Base-by-base conservation (phyloP, 2,888 invertebrate genomes). In the Abscondita cerata region DNA sequence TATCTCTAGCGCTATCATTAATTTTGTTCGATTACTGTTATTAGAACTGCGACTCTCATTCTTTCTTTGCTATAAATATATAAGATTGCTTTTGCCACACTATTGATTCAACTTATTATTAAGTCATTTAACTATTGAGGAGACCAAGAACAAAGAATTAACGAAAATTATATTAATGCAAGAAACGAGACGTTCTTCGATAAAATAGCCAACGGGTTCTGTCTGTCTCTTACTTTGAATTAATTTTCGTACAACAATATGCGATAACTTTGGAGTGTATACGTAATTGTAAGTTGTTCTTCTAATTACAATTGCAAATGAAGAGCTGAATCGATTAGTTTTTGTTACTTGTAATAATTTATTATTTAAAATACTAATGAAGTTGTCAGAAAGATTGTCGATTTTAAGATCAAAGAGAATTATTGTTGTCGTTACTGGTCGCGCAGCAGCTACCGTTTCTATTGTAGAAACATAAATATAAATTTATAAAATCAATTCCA, bases 401-500 rank as follows among this genome's bases (percentile, higher is more conserved):
- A n/a, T 33, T 34, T 16, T 6, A n/a, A 47, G 47, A 48, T 55
- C 55, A 55, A 55, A 55, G 38, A 12, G 48, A 55, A 47, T n/a
- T 36, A 20, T 33, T 13, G 25, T 11, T 53, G 9, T 25, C 13
- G 11, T 48, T 13, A 12, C 33, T 19, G 13, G 11, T n/a, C 31
- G 48, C 2, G 15, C 9, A n/a, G n/a, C 48, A 18, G n/a, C n/a
- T n/a, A n/a, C n/a, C n/a, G n/a, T n/a, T n/a, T n/a, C n/a, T n/a
- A n/a, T n/a, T n/a, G n/a, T n/a, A n/a, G n/a, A n/a, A n/a, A n/a
- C n/a, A n/a, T n/a, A n/a, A n/a, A n/a, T n/a, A n/a, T n/a, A n/a
- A n/a, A n/a, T n/a, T n/a, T n/a, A n/a, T n/a, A 57, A 58, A 62
- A 52, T 57, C 52, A 19, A 47, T 52, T 58, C 53, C 50, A 44